A percentile compares a stretch with the other conserved stretches of the same genome.
phyloP scores from a whole-genome alignment of 2,797 vertebrate species.

The Octomys mimax region DNA sequence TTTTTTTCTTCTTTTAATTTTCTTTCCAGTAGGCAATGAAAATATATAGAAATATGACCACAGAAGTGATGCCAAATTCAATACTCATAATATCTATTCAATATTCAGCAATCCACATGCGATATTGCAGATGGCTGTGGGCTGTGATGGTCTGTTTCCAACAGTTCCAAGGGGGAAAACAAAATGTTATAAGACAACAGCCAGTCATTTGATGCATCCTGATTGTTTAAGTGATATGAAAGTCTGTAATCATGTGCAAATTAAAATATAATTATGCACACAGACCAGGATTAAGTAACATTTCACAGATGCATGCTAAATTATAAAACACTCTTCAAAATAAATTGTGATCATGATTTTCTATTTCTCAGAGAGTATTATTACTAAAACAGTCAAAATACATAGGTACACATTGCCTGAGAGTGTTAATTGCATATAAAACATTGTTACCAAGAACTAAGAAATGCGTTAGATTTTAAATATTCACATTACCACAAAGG shows the following conservation, averaged over 20 bases:
- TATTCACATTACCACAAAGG: background rate
- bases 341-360: conserved; percentile 62
- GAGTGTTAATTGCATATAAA: background rate
- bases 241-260: conserved; percentile 78
- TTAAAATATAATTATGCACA: conserved; percentile 80
- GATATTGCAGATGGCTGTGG: conserved; percentile 76
- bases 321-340: conserved; percentile 64
- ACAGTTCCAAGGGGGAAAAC: conserved; percentile 70
- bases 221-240: conserved; percentile 71
- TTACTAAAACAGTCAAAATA: conserved; percentile 62
- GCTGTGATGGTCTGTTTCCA: conserved; percentile 74
- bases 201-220: conserved; percentile 65
- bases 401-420: background rate
- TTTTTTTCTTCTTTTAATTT: conserved; percentile 68
- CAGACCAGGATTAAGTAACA: conserved; percentile 73
- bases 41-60: conserved; percentile 72
- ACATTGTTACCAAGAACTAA: conserved; percentile 9
- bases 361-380: conserved; percentile 66
- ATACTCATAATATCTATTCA: conserved; percentile 80
- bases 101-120: conserved; percentile 76
- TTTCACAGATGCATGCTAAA: conserved; percentile 77
- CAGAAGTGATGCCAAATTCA: conserved; percentile 74
- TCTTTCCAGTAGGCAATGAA: conserved; percentile 72
- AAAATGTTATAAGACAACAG: conserved; percentile 75
- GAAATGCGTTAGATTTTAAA: background rate